These are phyloP conservation scores for Thecocarcelia acutangulata DNA, from an alignment of 2,888 invertebrate species.

Conservation along the genomic window DNA sequence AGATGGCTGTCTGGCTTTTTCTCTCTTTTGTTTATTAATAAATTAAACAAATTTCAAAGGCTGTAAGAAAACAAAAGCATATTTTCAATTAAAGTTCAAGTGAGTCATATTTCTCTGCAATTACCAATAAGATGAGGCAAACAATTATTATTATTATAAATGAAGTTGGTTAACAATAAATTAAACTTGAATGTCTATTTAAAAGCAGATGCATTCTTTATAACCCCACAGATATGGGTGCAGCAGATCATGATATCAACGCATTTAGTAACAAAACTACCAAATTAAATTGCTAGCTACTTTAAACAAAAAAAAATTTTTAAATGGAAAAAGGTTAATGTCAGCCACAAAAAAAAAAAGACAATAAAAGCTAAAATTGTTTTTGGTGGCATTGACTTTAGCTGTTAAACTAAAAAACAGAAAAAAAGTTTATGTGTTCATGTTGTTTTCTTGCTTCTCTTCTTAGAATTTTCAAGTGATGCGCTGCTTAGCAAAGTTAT, in stretches of 20 bases:
- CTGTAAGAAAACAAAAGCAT: constrained; percentile 47
- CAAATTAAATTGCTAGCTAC: not conserved
- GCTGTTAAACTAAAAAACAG: not conserved
- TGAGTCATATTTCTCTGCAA: constrained; percentile 64
- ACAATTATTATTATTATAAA: constrained; percentile 36
- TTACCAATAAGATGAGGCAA: constrained; percentile 31
- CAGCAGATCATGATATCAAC: constrained; percentile 44
- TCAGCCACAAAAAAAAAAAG: constrained; percentile 47
- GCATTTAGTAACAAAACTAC: constrained; percentile 36
- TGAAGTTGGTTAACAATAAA: constrained; percentile 53
- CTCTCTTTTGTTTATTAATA: constrained; percentile 15
- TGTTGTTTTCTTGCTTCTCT: not conserved
- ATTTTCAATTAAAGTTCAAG: constrained; percentile 65
- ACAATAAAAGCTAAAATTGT: constrained; percentile 33
- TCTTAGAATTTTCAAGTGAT: constrained; percentile 4
- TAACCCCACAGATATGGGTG: constrained; percentile 58
- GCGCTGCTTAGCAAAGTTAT: not conserved
- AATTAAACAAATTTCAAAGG: constrained; percentile 37
- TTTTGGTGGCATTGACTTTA: constrained; percentile 61
- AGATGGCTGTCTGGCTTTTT: constrained; percentile 6
- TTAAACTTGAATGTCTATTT: constrained; percentile 25
- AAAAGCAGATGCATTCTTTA: constrained; percentile 62
- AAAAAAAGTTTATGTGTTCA: constrained; percentile 7
- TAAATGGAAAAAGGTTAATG: constrained; percentile 69
- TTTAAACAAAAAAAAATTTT: constrained; percentile 23